Base-by-base conservation (phyloP, 1,140 invertebrate species). In the Cotesia chilonis region DNA sequence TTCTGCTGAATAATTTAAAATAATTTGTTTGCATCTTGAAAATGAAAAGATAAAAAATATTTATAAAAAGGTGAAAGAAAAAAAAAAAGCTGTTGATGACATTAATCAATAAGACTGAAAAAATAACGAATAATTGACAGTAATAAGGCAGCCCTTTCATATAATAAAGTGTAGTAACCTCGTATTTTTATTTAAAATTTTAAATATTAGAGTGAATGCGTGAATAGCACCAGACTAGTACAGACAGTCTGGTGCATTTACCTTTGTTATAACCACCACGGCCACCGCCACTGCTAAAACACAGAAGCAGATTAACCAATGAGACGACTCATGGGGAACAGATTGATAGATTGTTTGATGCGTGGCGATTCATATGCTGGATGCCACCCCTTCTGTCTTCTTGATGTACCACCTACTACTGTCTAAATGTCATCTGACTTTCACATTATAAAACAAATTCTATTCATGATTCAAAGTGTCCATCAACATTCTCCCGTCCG, bases 191-290 rank as follows among this genome's bases (percentile, higher is more conserved):
- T 47, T 83, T 67, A 86, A 81, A 81, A 61, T 85, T 81, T 75
- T 86, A 88, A 88, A 88, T 85, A 89, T 88, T 89, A 89, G 89
- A 89, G 88, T 89, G 89, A 90, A 90, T 88, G 88, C 88, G 90
- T 90, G 87, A 91, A 89, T 89, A 89, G 89, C 90, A 89, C 84
- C 89, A 90, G 89, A 89, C 83, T 81, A 84, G 85, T 87, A 88
- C 86, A 86, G 85, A 86, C 88, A 89, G 87, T 90, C 89, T 90
- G 90, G 91, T 92, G 88, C 89, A 86, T 92, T 93, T 93, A 94
- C 92, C 92, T 94, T 94, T 94, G 89, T 93, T 93, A 92, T 89
- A 94, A 93, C 91, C 92, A 92, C 92, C 92, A 89, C 90, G 91
- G 90, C 90, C 91, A 91, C 92, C 91, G 91, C 92, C 92, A 90